These are phyloP conservation scores for Megamerina dolium DNA, from an alignment of 2,888 invertebrate species.

Conservation along the genomic window DNA sequence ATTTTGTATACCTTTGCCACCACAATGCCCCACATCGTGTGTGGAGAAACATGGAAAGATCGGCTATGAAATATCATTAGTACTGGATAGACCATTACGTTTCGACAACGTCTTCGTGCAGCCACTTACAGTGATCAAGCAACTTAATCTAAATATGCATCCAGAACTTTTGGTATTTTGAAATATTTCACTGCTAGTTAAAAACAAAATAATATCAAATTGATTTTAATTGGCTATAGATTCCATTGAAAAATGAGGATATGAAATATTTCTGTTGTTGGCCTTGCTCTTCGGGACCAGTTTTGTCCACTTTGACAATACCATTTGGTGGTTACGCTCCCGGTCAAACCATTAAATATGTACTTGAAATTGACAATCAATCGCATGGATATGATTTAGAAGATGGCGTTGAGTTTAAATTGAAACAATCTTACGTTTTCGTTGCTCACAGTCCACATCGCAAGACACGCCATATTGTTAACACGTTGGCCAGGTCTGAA, in stretches of 20 bases:
- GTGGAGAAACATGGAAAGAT: constrained; percentile 66
- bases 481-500: constrained; percentile 13
- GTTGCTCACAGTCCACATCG: constrained; percentile 23
- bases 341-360: constrained; percentile 62
- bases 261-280: constrained; percentile 26
- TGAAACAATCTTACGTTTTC: constrained; percentile 25
- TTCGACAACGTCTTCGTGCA: constrained; percentile 47
- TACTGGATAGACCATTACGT: constrained; percentile 71
- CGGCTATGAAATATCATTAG: constrained; percentile 65
- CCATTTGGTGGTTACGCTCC: constrained; percentile 67
- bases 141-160: constrained; percentile 70
- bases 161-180: constrained; percentile 60
- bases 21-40: constrained; percentile 47
- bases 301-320: constrained; percentile 35
- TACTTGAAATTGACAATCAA: constrained; percentile 63
- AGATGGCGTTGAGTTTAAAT: constrained; percentile 21
- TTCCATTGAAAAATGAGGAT: constrained; percentile 21
- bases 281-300: constrained; percentile 27
- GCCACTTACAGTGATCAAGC: constrained; percentile 65
- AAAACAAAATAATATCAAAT: not conserved
- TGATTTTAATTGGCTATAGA: constrained; percentile 10
- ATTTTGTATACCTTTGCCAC: constrained; percentile 22
- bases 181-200: not conserved
- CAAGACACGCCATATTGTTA: constrained; percentile 14
- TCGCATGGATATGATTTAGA: constrained; percentile 51